Percentiles rank a stretch among this genome's conserved stretches.
Conservation (phyloP, 37 sponge, comb jelly and placozoan genomes). For the Geodia barretti region DNA sequence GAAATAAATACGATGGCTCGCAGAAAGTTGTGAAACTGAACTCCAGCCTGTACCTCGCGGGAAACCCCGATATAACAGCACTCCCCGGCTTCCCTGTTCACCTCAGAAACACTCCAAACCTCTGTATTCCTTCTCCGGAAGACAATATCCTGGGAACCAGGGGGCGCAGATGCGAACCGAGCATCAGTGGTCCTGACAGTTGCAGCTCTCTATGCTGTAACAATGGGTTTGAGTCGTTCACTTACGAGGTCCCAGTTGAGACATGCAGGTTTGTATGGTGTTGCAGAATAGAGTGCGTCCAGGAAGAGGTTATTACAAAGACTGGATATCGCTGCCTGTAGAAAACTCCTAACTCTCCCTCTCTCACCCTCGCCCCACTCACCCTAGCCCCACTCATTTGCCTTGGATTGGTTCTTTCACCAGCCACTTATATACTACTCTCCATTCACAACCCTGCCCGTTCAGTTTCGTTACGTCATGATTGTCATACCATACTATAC, state of each 20-base stretch:
- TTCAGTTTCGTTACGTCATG: not conserved
- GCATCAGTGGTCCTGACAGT: not conserved
- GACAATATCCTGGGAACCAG: constrained; percentile 32
- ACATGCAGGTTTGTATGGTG: constrained; percentile 64
- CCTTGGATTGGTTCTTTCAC: no score
- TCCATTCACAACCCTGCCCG: constrained; percentile 33
- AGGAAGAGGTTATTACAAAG: no score
- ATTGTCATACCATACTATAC: constrained; percentile 29
- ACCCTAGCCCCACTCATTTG: not conserved
- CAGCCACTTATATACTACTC: constrained; percentile 41
- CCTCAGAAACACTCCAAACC: constrained; percentile 30
- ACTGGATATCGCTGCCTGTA: no score
- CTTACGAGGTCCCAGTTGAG: not conserved
- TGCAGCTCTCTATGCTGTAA: constrained; percentile 50
- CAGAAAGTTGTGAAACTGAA: constrained; percentile 1
- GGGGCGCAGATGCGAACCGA: constrained; percentile 7
- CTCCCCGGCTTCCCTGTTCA: constrained; percentile 10
- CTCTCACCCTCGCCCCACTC: not conserved
- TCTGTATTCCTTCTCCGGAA: constrained; percentile 9
- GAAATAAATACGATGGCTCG: constrained; percentile 22
- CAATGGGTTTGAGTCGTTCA: not conserved
- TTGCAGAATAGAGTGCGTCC: constrained; percentile 53
- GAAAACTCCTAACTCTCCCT: no score
- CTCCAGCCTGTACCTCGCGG: not conserved
- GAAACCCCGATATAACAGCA: not conserved